phyloP scores from a whole-genome alignment of 2,113 vertebrate genomes.

The Poicephalus gulielmi region DNA sequence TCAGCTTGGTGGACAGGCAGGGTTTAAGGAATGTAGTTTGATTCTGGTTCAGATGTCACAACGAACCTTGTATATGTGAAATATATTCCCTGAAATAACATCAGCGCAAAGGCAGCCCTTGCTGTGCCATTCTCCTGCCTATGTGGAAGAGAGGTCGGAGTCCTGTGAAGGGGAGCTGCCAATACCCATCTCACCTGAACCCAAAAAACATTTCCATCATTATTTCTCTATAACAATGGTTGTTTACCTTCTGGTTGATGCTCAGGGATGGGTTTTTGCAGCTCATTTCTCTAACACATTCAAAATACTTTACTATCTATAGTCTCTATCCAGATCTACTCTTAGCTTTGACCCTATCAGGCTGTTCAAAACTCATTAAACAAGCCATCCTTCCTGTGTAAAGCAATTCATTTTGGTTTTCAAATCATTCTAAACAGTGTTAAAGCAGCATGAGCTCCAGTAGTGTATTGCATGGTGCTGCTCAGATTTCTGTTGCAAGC shows the following conservation, averaged over 20 bases:
- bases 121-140: no score
- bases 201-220: neutral
- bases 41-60: neutral
- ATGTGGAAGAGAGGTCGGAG: fast-evolving
- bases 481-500: neutral
- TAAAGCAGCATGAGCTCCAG: neutral
- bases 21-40: neutral
- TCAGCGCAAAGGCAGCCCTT: neutral
- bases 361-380: neutral
- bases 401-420: neutral
- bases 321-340: neutral
- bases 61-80: neutral
- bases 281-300: neutral
- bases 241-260: neutral
- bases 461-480: neutral
- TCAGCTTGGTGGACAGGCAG: no score
- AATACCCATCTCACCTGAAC: fast-evolving
- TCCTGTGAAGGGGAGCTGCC: neutral
- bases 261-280: neutral
- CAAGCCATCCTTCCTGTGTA: neutral
- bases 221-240: neutral
- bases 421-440: neutral
- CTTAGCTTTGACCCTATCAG: neutral
- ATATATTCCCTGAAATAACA: neutral
- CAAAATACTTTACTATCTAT: neutral